Evolutionary conservation across 2,797 vertebrate species (phyloP).

Genomic region (Streptopelia turtur): DNA sequence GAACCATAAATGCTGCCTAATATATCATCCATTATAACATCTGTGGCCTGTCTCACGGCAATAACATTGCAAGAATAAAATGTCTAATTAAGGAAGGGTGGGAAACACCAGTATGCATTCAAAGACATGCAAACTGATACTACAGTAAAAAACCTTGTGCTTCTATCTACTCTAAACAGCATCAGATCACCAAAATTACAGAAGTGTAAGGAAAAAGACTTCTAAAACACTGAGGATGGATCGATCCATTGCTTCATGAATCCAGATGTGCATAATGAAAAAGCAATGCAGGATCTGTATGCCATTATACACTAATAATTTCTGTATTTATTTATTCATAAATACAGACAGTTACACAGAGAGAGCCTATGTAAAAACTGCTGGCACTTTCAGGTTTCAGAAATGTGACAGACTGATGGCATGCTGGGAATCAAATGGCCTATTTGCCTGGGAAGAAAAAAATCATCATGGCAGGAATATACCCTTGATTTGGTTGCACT

Average conservation of each 20-base stretch:
- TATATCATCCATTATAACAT: rapidly evolving
- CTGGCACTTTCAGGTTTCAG: not conserved
- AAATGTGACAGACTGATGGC: not conserved
- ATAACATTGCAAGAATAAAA: not conserved
- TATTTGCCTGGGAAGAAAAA: not conserved
- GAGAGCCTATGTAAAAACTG: not conserved
- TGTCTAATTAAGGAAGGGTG: not conserved
- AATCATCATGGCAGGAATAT: not conserved
- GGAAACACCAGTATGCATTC: not conserved
- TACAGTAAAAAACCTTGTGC: not conserved
- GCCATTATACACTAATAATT: not conserved
- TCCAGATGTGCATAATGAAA: not conserved
- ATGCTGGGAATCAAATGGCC: not conserved
- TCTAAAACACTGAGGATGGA: not conserved
- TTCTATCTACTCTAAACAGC: not conserved
- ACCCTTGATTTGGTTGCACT: not conserved
- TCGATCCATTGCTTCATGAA: not conserved
- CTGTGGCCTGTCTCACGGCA: not conserved
- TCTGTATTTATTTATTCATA: not conserved
- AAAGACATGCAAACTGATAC: rapidly evolving
- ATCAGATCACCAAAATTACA: not conserved
- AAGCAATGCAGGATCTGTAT: not conserved
- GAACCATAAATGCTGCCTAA: rapidly evolving
- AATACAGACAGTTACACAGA: not conserved
- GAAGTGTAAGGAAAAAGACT: not conserved